Conservation (phyloP, 2,888 invertebrate species). For the Hetaerina titia region DNA sequence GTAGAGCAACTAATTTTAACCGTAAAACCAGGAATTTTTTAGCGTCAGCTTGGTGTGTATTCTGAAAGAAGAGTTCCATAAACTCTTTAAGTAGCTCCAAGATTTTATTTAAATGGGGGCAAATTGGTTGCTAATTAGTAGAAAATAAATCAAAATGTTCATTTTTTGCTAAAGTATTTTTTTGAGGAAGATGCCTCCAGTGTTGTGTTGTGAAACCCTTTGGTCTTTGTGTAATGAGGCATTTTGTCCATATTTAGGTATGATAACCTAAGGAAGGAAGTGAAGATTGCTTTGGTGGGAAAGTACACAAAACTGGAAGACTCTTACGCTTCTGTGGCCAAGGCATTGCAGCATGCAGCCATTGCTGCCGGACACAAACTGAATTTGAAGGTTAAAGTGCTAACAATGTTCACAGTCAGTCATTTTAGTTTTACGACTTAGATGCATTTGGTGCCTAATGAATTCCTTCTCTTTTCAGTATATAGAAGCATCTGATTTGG, state of each 20-base stretch:
- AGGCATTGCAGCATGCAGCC: conserved; percentile 96
- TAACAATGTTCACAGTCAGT: conserved; percentile 1
- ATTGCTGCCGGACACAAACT: conserved; percentile 91
- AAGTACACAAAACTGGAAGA: conserved; percentile 98
- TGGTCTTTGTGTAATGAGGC: neutral
- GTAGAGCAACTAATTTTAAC: no score
- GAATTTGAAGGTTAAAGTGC: conserved; percentile 82
- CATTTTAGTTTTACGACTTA: neutral
- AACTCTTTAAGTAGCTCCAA: no score
- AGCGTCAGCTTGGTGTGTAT: no score
- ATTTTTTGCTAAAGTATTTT: no score
- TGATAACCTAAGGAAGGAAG: conserved; percentile 90
- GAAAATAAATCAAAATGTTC: no score
- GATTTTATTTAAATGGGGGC: no score
- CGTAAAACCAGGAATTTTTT: no score
- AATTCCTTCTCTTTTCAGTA: conserved; percentile 79
- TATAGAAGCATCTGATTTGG: conserved; percentile 94
- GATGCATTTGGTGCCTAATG: neutral
- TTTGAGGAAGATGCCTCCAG: no score
- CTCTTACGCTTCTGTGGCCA: conserved; percentile 97
- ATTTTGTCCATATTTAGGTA: conserved; percentile 78
- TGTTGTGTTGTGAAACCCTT: no score
- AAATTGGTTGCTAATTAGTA: no score
- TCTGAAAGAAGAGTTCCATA: no score
- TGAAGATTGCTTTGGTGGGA: conserved; percentile 95